Conservation (phyloP, 2,888 invertebrate genomes). For the Agonopterix subpropinquella region DNA sequence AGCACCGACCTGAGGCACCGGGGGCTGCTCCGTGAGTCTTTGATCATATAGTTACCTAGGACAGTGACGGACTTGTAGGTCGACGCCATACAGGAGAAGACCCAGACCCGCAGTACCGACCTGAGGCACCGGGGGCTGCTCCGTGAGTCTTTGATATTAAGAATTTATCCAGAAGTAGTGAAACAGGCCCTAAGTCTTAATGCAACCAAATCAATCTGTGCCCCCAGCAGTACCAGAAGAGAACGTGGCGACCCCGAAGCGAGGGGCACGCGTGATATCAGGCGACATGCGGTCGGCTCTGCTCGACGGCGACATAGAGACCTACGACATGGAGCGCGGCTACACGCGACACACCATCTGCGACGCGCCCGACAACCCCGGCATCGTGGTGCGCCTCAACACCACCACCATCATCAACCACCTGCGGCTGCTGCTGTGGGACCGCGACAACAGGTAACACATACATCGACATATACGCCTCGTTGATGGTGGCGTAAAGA, state of each 20-base stretch:
- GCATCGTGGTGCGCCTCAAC: slow-evolving; percentile 90
- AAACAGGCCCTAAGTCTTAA: too few species aligned
- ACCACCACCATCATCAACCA: slow-evolving; percentile 95
- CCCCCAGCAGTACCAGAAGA: slow-evolving; percentile 85
- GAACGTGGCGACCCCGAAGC: slow-evolving; percentile 90
- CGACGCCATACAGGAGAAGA: slow-evolving; percentile 94
- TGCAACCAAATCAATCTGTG: too few species aligned
- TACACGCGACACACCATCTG: slow-evolving; percentile 92
- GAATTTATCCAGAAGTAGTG: too few species aligned
- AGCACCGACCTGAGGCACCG: slow-evolving; percentile 89
- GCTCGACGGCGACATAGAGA: slow-evolving; percentile 90
- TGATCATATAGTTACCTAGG: not conserved
- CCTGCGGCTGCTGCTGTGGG: slow-evolving; percentile 94
- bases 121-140: slow-evolving; percentile 90
- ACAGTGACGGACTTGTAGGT: slow-evolving; percentile 85
- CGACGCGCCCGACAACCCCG: slow-evolving; percentile 79
- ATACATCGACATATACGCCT: too few species aligned
- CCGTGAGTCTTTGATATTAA: slow-evolving; percentile 67
- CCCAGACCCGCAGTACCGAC: slow-evolving; percentile 84
- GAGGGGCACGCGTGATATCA: slow-evolving; percentile 89
- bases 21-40: slow-evolving; percentile 82
- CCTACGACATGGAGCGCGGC: slow-evolving; percentile 95
- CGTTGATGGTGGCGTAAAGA: too few species aligned
- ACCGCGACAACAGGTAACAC: slow-evolving; percentile 85
- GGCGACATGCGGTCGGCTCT: slow-evolving; percentile 94